A percentile compares a stretch with the other conserved stretches of the same genome.
phyloP scores from a whole-genome alignment of 2,888 invertebrate genomes.

The Apodemia mormo region DNA sequence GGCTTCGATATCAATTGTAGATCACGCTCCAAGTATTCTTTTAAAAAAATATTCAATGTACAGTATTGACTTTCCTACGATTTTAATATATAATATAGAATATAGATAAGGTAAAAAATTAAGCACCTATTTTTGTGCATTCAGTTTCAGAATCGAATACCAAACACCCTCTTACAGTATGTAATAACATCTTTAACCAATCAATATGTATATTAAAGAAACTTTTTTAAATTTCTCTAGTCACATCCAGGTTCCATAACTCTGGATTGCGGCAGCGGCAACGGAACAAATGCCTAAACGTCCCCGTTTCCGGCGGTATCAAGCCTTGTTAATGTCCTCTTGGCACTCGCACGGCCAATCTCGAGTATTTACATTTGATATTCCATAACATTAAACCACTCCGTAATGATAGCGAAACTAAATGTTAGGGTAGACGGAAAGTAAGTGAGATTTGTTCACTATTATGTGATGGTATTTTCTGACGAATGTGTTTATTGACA shows the following conservation, averaged over 20 bases:
- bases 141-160: too few species aligned
- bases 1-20: too few species aligned
- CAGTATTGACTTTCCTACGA: too few species aligned
- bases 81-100: too few species aligned
- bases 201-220: too few species aligned
- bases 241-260: slow-evolving; percentile 23
- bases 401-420: slow-evolving; percentile 7
- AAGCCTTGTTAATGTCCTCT: slow-evolving; percentile 34
- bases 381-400: slow-evolving; percentile 5
- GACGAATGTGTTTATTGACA: too few species aligned
- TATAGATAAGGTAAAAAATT: too few species aligned
- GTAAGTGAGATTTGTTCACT: background rate
- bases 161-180: too few species aligned
- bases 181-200: too few species aligned
- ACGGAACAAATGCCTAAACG: slow-evolving; percentile 44
- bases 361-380: slow-evolving; percentile 25
- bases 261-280: slow-evolving; percentile 30
- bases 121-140: too few species aligned
- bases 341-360: slow-evolving; percentile 20
- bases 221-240: background rate
- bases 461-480: background rate
- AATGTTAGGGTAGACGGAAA: background rate
- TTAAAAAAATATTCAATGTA: too few species aligned
- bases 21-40: too few species aligned
- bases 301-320: slow-evolving; percentile 39